Evolutionary conservation across 2,888 invertebrate genomes (phyloP), one percentile per base, ranked within the genome.

Genomic region (Lacanobia wlatinum): DNA sequence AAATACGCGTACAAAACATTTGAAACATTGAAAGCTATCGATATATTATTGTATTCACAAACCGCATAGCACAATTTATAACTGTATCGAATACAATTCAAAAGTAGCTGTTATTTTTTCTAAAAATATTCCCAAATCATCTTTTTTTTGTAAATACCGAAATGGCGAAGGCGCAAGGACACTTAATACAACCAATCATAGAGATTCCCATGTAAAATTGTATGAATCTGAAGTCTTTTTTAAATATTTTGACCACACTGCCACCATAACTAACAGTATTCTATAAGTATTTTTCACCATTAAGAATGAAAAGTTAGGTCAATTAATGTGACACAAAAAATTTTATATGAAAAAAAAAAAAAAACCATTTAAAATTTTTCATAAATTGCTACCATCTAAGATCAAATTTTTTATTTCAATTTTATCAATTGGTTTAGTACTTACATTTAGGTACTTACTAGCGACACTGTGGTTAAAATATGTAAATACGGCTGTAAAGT

Each of bases 1-100:
- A 9, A 50, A 43, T 48, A 61, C 48, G 60, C 61, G 23, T 74
- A 76, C 69, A 77, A 76, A 83, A 82, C 79, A 73, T 79, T 87
- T 76, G 78, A 78, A 73, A 76, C 69, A 74, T 75, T 71, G 60
- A 73, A 76, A 16, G 16, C 58, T 66, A 76, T 69, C 64, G 65
- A 65, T 74, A n/a, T n/a, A n/a, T 76, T 83, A 85, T 82, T 82
- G 66, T 84, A 82, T 76, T 81, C 85, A 88, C 84, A 88, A 85
- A 88, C 88, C 73, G 66, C 83, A 84, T 80, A 88, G 91, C 90
- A 90, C 90, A 90, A 91, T 82, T 68, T 64, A 77, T 73, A 62
- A 65, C 78, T 70, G 40, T 84, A 78, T 70, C 70, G 55, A 79
- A 81, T 68, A 79, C 81, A 82, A 83, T 68, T 65, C 78, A 72